phyloP scores from a whole-genome alignment of 2,113 vertebrate species.

The Piaya cayana region DNA sequence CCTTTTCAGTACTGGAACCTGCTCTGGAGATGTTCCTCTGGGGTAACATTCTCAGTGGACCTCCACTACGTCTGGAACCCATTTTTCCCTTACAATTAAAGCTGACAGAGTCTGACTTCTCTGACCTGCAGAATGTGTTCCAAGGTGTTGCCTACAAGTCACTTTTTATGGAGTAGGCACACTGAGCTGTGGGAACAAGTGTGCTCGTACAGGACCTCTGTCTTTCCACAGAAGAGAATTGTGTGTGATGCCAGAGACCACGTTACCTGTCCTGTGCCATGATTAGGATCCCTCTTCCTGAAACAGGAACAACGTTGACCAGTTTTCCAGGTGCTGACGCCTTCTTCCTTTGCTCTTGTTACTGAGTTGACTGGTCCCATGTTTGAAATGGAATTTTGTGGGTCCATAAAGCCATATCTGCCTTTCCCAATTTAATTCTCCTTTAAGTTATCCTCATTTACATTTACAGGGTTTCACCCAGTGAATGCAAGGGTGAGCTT shows the following conservation, averaged over 20 bases:
- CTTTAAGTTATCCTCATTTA: not conserved
- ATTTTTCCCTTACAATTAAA: not conserved
- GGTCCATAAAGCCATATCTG: not conserved
- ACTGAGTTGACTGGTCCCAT: not conserved
- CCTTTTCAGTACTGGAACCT: too few species aligned
- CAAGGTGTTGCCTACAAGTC: not conserved
- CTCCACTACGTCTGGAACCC: not conserved
- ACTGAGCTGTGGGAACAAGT: not conserved
- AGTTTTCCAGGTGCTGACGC: fast-evolving
- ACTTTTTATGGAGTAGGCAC: not conserved
- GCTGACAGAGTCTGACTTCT: not conserved
- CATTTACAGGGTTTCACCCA: not conserved
- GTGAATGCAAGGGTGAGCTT: not conserved
- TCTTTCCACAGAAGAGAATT: not conserved
- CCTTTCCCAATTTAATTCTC: not conserved
- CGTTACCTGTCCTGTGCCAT: not conserved
- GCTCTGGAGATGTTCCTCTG: not conserved
- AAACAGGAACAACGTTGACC: not conserved
- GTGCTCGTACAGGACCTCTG: not conserved
- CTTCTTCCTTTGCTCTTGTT: not conserved
- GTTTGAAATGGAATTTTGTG: not conserved
- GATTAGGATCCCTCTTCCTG: not conserved
- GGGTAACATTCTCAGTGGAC: not conserved
- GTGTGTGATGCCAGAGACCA: not conserved
- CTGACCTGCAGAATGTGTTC: not conserved